Percentiles rank a stretch among this genome's conserved stretches.
These are phyloP conservation scores for Corythoichthys intestinalis DNA, from an alignment of 2,113 vertebrate genomes.

Conservation along the genomic window DNA sequence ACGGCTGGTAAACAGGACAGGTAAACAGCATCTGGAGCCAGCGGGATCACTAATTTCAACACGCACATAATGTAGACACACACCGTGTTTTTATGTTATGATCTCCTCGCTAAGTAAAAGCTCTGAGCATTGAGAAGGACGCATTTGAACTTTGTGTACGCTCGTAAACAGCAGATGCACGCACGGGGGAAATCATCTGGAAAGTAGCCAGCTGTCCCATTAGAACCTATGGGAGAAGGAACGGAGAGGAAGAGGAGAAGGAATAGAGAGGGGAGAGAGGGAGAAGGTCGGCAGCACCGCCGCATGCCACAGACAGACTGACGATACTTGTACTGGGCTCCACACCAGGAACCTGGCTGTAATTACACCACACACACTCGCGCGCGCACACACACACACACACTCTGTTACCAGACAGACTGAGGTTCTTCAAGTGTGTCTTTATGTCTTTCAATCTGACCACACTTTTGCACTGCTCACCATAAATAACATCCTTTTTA, in stretches of 20 bases:
- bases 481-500: constrained; percentile 12
- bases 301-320: constrained; percentile 73
- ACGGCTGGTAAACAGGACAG: constrained; percentile 30
- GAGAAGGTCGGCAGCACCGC: constrained; percentile 60
- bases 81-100: constrained; percentile 7
- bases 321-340: constrained; percentile 71
- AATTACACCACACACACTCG: constrained; percentile 62
- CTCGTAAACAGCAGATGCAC: constrained; percentile 5
- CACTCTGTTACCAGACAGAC: constrained; percentile 53
- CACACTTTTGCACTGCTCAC: not conserved
- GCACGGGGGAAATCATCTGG: not conserved
- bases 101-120: constrained; percentile 6
- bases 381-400: constrained; percentile 30
- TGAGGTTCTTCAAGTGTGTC: constrained; percentile 46
- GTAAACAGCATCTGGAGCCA: constrained; percentile 38
- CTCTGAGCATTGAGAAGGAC: not conserved
- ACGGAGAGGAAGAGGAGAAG: constrained; percentile 16
- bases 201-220: constrained; percentile 31
- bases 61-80: constrained; percentile 21
- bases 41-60: constrained; percentile 20
- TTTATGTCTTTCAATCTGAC: constrained; percentile 14
- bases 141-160: not conserved
- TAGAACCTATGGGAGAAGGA: constrained; percentile 57
- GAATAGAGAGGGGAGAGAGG: constrained; percentile 36
- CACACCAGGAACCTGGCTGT: constrained; percentile 66